Evolutionary conservation across 1,140 invertebrate genomes (phyloP).

Genomic region (Drosophila micromelanica): DNA sequence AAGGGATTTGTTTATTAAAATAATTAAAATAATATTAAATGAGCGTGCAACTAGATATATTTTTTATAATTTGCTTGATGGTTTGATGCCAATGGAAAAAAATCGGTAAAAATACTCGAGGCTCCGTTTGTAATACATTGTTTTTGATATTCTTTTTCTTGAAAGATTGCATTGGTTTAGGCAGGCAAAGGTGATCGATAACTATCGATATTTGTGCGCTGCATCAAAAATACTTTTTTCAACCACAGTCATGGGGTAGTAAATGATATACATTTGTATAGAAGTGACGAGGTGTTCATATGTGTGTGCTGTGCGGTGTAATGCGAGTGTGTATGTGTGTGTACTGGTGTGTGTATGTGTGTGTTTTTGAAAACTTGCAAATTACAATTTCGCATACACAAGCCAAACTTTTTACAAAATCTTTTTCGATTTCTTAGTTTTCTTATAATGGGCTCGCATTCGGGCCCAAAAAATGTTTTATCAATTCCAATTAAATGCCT

Average conservation of each 20-base stretch:
- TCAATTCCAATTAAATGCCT: conserved; percentile 43
- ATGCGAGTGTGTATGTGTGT: conserved; percentile 30
- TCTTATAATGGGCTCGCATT: conserved; percentile 7
- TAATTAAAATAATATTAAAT: conserved; percentile 17
- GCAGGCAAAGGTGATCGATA: conserved; percentile 25
- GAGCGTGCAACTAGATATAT: conserved; percentile 36
- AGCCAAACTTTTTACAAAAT: conserved; percentile 60
- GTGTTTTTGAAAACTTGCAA: conserved; percentile 64
- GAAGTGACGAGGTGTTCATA: conserved; percentile 7
- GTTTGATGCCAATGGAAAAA: conserved; percentile 41
- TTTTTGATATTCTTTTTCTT: conserved; percentile 59
- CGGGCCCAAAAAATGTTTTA: conserved; percentile 3
- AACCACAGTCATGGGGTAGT: conserved; percentile 61
- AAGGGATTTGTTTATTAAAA: conserved; percentile 8
- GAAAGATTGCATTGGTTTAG: conserved; percentile 49
- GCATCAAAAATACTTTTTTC: conserved; percentile 72
- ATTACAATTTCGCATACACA: conserved; percentile 73
- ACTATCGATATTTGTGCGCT: conserved; percentile 24
- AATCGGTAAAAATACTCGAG: conserved; percentile 76
- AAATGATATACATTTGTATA: conserved; percentile 24
- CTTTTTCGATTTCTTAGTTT: conserved; percentile 20
- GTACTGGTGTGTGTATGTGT: conserved; percentile 23
- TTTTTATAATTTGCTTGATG: not conserved
- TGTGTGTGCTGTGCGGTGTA: conserved; percentile 25
- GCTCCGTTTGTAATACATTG: conserved; percentile 72